Base-by-base conservation (phyloP, 2,113 vertebrate genomes). In the Scortum barcoo region DNA sequence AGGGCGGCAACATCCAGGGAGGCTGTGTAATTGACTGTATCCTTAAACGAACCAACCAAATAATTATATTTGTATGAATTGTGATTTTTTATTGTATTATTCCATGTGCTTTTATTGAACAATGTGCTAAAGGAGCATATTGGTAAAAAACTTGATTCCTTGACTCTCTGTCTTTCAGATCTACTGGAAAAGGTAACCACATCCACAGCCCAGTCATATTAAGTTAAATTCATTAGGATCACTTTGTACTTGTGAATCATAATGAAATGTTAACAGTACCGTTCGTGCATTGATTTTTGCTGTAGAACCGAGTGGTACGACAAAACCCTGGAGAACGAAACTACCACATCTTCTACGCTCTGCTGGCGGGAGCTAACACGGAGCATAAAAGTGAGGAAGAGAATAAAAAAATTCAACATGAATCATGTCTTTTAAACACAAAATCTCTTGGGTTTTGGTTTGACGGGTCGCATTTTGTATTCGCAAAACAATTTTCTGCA, bases 1-100 rank as follows among this genome's bases (percentile, higher is more conserved):
- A 96, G 81, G 89, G 96, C 0, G 97, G 97, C 30, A 96, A 97
- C 93, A 97, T 98, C 93, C 97, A 98, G 80, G 97, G 97, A 87
- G 97, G 97, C 83, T 95, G 96, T 76, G 96, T 98, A 81, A 94
- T 97, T 4, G 97, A 98, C 76, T 98, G 97, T 98, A 98, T 98
- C 97, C 96, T 97, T 88, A 5, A 16, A 13, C 38, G 44, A 70
- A 30, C 3, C 11, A 17, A 61, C 8, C 7, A 28, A 30, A 50
- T 5, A 42, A 46, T 3, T 19, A 1, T 16, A 75, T 68, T 33
- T 53, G 5, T 20, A 19, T 56, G 19, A 72, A 8, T 50, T 42
- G 0, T 42, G 24, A 5, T 56, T 11, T 56, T 33, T 8, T 38
- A 51, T n/a, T 17, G 1, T 12, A 30, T n/a, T n/a, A 40, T 53